A percentile compares a stretch with the other conserved stretches of the same genome.
Conservation (phyloP, 2,797 vertebrate genomes). For the Ceryle rudis region DNA sequence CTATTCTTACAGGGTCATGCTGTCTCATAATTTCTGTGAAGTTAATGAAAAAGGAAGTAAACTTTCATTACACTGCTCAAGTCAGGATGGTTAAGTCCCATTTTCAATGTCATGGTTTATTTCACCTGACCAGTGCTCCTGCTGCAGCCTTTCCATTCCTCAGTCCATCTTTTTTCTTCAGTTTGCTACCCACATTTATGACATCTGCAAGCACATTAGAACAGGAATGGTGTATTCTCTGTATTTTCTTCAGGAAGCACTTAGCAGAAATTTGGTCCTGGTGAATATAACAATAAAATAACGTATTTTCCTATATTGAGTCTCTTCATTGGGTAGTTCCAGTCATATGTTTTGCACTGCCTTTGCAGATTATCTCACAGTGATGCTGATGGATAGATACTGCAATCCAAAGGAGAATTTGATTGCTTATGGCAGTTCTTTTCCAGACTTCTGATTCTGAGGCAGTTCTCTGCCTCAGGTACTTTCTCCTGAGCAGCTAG, state of each 20-base stretch:
- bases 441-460: not conserved
- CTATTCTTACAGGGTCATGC: not conserved
- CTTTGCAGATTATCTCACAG: not conserved
- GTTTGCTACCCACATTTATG: not conserved
- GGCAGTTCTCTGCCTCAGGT: not conserved
- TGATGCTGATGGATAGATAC: not conserved
- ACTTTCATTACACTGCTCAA: not conserved
- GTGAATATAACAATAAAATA: not conserved
- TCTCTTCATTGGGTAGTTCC: not conserved
- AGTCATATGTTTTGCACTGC: not conserved
- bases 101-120: not conserved
- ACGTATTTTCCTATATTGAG: not conserved
- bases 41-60: not conserved
- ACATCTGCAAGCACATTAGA: not conserved
- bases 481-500: not conserved
- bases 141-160: not conserved
- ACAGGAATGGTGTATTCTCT: not conserved
- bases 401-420: not conserved
- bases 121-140: not conserved
- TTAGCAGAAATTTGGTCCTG: not conserved
- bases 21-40: not conserved
- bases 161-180: not conserved
- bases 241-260: not conserved
- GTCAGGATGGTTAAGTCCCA: not conserved
- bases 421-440: not conserved